These are phyloP conservation scores for Clanis bilineata DNA, from an alignment of 2,888 invertebrate species.

Conservation along the genomic window DNA sequence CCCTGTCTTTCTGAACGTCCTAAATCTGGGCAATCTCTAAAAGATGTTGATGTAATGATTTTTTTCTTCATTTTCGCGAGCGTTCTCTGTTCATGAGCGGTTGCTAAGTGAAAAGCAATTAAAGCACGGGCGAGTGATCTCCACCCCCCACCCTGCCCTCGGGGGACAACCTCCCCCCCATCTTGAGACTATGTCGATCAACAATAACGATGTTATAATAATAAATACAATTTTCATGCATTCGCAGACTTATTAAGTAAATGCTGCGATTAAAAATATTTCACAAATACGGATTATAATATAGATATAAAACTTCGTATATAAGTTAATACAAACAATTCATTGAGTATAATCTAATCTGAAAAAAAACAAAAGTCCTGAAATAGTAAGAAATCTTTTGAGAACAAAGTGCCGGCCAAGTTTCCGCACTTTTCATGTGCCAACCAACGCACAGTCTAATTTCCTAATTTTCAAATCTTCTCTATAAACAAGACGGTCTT, in stretches of 20 bases:
- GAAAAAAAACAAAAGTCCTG: not conserved
- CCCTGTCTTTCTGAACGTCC: slow-evolving; percentile 73
- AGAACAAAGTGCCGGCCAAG: slow-evolving; percentile 34
- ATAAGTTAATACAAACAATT: not conserved
- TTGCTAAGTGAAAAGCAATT: slow-evolving; percentile 83
- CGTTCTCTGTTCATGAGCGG: slow-evolving; percentile 79
- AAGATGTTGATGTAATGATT: slow-evolving; percentile 82
- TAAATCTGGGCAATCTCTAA: slow-evolving; percentile 81
- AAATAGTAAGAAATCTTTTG: slow-evolving; percentile 31
- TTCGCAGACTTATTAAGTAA: slow-evolving; percentile 21
- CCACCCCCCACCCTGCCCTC: slow-evolving; percentile 53
- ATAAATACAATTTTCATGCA: slow-evolving; percentile 51
- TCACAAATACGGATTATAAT: no score
- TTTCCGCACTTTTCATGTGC: slow-evolving; percentile 70
- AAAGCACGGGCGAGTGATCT: slow-evolving; percentile 83
- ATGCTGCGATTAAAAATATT: not conserved
- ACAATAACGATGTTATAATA: slow-evolving; percentile 64
- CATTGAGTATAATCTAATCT: not conserved
- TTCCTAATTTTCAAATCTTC: slow-evolving; percentile 76
- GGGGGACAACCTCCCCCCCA: slow-evolving; percentile 40
- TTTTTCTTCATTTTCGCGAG: slow-evolving; percentile 78
- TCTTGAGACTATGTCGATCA: slow-evolving; percentile 62
- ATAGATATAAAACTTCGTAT: no score
- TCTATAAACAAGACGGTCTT: slow-evolving; percentile 62
- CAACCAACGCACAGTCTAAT: slow-evolving; percentile 67